Evolutionary conservation across 1,140 invertebrate species (phyloP).

Genomic region (Procambarus virginalis): DNA sequence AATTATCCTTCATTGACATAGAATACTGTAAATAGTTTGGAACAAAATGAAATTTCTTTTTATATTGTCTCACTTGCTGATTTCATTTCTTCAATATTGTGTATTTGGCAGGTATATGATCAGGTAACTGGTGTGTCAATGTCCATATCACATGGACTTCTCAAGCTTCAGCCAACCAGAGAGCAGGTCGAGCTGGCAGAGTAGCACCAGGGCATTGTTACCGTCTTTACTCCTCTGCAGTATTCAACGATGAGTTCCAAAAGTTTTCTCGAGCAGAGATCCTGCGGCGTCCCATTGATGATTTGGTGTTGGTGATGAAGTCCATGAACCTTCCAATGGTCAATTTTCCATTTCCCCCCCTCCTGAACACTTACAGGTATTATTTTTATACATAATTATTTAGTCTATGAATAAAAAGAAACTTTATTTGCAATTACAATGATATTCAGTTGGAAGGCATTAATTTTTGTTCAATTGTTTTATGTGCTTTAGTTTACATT

Average conservation of each 20-base stretch:
- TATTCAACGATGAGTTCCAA: constrained; percentile 92
- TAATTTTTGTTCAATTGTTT: no score
- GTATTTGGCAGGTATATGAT: constrained; percentile 75
- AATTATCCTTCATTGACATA: no score
- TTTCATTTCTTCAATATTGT: neutral
- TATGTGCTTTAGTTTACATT: no score
- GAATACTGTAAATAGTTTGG: neutral
- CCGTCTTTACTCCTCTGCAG: constrained; percentile 91
- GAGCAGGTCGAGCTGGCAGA: constrained; percentile 93
- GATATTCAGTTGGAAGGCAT: neutral
- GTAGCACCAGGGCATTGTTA: constrained; percentile 94
- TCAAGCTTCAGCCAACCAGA: constrained; percentile 94
- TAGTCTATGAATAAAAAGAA: neutral
- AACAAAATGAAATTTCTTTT: neutral
- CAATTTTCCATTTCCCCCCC: constrained; percentile 97
- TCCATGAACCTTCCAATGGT: constrained; percentile 94
- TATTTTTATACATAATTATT: neutral
- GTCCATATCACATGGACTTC: constrained; percentile 91
- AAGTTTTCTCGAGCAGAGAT: constrained; percentile 92
- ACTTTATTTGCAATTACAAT: neutral
- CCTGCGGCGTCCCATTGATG: constrained; percentile 91
- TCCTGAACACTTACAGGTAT: constrained; percentile 82
- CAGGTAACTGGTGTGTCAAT: constrained; percentile 92
- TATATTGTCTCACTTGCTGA: neutral
- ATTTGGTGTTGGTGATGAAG: constrained; percentile 96